A percentile compares a stretch with the other conserved stretches of the same genome.
Conservation (phyloP, 2,888 invertebrate genomes). For the Lasioglossum pauxillum region DNA sequence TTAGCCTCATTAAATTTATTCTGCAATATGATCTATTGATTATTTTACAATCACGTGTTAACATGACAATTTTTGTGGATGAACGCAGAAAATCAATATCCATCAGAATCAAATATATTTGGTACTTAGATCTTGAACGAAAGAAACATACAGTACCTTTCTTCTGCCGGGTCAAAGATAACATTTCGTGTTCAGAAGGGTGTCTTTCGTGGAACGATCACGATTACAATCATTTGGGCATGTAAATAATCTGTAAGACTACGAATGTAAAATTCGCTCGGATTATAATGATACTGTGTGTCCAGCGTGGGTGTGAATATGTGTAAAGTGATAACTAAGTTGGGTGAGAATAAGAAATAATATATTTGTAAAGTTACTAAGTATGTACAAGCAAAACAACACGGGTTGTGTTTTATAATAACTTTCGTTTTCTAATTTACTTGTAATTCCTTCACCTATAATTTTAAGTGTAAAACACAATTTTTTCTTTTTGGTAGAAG, state of each 20-base stretch:
- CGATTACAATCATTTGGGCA: background rate
- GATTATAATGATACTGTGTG: conserved; percentile 17
- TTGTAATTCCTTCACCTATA: conserved; percentile 36
- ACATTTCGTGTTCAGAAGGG: conserved; percentile 22
- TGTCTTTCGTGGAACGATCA: conserved; percentile 39
- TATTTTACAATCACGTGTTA: background rate
- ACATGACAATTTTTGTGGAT: background rate
- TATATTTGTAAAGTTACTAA: conserved; percentile 47
- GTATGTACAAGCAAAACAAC: conserved; percentile 43
- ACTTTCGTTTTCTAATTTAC: conserved; percentile 42
- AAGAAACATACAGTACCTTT: background rate
- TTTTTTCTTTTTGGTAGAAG: background rate
- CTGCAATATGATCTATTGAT: background rate
- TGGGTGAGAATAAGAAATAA: conserved; percentile 30
- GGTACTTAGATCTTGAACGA: background rate
- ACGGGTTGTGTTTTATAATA: conserved; percentile 66
- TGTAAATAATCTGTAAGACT: conserved; percentile 58
- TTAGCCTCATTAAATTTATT: background rate
- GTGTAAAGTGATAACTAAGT: conserved; percentile 38
- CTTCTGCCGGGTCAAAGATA: background rate
- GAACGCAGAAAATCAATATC: background rate
- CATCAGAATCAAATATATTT: background rate
- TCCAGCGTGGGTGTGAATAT: conserved; percentile 34
- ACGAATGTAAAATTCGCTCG: conserved; percentile 26
- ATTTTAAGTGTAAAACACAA: conserved; percentile 1